These are phyloP conservation scores for Dryobota labecula DNA, from an alignment of 2,888 invertebrate genomes.

Conservation along the genomic window DNA sequence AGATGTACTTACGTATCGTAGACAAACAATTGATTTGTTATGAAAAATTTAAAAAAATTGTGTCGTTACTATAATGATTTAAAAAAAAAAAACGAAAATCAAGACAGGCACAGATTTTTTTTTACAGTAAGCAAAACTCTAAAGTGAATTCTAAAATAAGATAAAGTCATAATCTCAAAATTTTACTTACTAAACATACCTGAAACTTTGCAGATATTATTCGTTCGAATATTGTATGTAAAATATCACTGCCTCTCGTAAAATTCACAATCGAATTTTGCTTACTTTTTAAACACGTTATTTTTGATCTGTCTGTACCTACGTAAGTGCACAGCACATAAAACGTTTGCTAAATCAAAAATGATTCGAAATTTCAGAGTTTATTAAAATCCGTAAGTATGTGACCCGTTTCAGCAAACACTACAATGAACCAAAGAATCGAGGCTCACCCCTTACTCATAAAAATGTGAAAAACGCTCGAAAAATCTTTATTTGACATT, in stretches of 20 bases:
- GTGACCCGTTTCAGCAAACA: constrained; percentile 55
- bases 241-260: background rate
- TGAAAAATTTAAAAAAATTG: background rate
- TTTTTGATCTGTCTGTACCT: constrained; percentile 12
- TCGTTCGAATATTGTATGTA: background rate
- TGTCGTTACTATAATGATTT: background rate
- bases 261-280: constrained; percentile 10
- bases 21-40: background rate
- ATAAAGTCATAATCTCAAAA: background rate
- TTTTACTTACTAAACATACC: background rate
- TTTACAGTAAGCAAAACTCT: too few relatives aligned
- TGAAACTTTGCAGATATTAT: background rate
- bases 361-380: constrained; percentile 23
- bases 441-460: constrained; percentile 48
- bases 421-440: constrained; percentile 57
- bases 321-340: constrained; percentile 12
- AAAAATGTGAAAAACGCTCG: constrained; percentile 47
- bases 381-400: constrained; percentile 35
- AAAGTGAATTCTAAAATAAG: background rate
- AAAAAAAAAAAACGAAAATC: background rate
- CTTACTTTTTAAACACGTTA: constrained; percentile 2
- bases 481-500: constrained; percentile 41
- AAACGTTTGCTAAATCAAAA: constrained; percentile 41
- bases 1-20: background rate
- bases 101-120: too few relatives aligned